Base-by-base conservation (phyloP, 2,797 vertebrate species). In the Aselliscus stoliczkanus region DNA sequence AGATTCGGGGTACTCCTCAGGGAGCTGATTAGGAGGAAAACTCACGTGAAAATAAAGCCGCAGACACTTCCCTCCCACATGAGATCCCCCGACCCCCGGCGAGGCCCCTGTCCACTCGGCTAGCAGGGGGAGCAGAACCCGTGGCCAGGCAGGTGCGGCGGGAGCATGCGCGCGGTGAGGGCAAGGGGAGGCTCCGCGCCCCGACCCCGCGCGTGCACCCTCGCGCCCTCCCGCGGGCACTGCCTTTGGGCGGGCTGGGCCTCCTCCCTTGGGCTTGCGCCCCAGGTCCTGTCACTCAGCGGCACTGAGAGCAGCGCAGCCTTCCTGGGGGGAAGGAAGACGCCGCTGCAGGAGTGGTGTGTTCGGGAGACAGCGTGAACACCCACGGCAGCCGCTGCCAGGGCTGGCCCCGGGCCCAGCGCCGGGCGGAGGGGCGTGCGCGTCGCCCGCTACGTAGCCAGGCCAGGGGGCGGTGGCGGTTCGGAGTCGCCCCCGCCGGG, bases 81-180 rank as follows among this genome's bases (percentile, higher is more conserved):
- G 79, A 14, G 31, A 50, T 29, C 58, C 39, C 50, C 0, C 5
- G 58, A 54, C 18, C 72, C 39, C 21, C 1, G 7, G 9, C 7
- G 18, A 31, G 12, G 27, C 47, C 34, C 1, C 8, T 1, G 47
- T 62, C 52, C n/a, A 3, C 27, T 27, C 1, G 10, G 44, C 11
- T 64, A 27, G n/a, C 58, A 0, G 29, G 65, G 65, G 34, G 47
- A n/a, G 27, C 10, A 15, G 12, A 18, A 9, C 65, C 5, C 42
- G 13, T 31, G 6, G 47, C n/a, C 25, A 10, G 88, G 88, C 96
- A 96, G 96, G 96, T 95, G 96, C 90, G 44, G 88, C 79, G 70
- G 75, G 96, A 97, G 97, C 97, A 88, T 96, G 97, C 96, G 96
- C 97, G 70, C 64, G 4, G 62, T 82, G 44, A 47, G 62, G 87